Evolutionary conservation across 2,113 vertebrate genomes (phyloP).

Genomic region (Neogobius melanostomus): DNA sequence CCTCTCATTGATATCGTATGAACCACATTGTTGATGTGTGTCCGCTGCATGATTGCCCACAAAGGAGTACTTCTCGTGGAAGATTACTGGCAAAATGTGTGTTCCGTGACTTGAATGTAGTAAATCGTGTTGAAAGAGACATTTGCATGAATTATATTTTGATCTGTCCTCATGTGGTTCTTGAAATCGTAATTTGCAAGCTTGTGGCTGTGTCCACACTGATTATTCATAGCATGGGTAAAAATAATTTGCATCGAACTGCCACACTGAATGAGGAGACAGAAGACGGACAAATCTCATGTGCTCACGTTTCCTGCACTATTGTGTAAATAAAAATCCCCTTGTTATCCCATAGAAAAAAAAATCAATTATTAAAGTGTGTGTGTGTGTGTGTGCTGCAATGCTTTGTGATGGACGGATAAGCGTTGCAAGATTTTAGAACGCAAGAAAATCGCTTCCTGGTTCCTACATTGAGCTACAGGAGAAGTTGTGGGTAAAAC

Average conservation of each 20-base stretch:
- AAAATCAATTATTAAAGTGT: too few species aligned
- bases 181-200: not conserved
- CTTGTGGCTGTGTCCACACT: not conserved
- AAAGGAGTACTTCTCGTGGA: not conserved
- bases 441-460: too few species aligned
- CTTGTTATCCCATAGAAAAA: too few species aligned
- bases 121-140: not conserved
- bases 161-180: not conserved
- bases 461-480: too few species aligned
- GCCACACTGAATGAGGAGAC: not conserved
- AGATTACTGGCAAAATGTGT: not conserved
- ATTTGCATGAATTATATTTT: slow-evolving; percentile 2
- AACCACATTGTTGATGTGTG: not conserved
- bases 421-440: too few species aligned
- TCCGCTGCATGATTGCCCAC: not conserved
- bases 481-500: too few species aligned
- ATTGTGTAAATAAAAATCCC: too few species aligned
- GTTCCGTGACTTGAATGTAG: not conserved
- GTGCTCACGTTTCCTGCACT: not conserved
- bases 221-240: not conserved
- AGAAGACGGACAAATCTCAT: not conserved
- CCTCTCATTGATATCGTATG: not conserved
- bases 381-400: too few species aligned
- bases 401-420: too few species aligned
- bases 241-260: not conserved